Conservation (phyloP, 2,797 vertebrate species). For the Cetoscarus ocellatus region DNA sequence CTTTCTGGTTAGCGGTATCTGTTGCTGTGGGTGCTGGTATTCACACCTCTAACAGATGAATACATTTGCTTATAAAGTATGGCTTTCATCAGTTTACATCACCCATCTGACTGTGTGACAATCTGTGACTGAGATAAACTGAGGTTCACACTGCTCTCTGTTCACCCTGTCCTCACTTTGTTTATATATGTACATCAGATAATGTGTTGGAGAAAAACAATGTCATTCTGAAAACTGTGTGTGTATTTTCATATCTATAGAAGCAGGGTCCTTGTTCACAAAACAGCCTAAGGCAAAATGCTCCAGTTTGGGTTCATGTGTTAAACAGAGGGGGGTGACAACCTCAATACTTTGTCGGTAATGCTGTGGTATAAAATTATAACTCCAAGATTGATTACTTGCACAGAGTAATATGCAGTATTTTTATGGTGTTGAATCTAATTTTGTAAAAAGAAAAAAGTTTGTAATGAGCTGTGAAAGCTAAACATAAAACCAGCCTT, state of each 20-base stretch:
- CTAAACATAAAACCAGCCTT: too few species aligned
- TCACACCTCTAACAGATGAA: slow-evolving; percentile 27
- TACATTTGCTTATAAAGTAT: not conserved
- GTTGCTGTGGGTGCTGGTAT: slow-evolving; percentile 20
- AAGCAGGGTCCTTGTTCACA: not conserved
- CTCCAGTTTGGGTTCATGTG: not conserved
- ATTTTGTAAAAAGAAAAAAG: too few species aligned
- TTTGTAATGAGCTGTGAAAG: too few species aligned
- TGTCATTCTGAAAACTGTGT: not conserved
- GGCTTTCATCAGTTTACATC: slow-evolving; percentile 23
- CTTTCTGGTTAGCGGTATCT: slow-evolving; percentile 1
- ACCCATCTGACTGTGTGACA: not conserved
- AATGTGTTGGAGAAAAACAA: not conserved
- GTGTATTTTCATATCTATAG: too few species aligned
- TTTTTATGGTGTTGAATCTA: too few species aligned
- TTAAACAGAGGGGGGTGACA: not conserved
- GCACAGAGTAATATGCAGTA: too few species aligned
- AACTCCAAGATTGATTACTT: too few species aligned
- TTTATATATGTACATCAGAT: not conserved
- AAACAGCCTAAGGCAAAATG: not conserved
- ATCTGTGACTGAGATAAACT: not conserved
- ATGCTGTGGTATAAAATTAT: too few species aligned
- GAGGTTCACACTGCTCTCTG: not conserved
- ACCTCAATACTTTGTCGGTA: too few species aligned
- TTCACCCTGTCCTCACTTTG: not conserved